Conservation (phyloP, 1,140 invertebrate species). For the Aradophagus sp. region DNA sequence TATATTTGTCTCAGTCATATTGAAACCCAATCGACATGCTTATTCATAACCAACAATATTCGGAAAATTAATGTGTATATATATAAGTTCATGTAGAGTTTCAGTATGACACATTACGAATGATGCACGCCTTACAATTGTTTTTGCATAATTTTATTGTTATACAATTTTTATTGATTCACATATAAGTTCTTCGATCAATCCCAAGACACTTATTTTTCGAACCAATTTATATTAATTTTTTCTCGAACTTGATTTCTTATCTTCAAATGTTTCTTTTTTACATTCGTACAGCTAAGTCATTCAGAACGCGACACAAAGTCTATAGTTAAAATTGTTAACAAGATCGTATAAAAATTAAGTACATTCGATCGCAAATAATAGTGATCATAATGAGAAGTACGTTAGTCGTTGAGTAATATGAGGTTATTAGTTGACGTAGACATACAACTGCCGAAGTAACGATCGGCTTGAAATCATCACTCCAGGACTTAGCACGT, state of each 20-base stretch:
- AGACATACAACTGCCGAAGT: slow-evolving; percentile 36
- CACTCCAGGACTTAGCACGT: slow-evolving; percentile 38
- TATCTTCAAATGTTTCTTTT: not conserved
- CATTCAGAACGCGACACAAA: slow-evolving; percentile 34
- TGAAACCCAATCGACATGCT: slow-evolving; percentile 4
- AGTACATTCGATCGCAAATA: slow-evolving; percentile 28
- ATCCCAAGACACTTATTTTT: too few species aligned
- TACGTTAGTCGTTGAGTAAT: slow-evolving; percentile 38
- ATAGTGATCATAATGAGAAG: slow-evolving; percentile 28
- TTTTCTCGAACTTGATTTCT: slow-evolving; percentile 32
- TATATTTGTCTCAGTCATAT: slow-evolving; percentile 30
- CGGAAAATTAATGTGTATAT: too few species aligned
- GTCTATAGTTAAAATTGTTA: slow-evolving; percentile 36
- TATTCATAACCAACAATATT: too few species aligned
- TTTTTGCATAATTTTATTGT: too few species aligned
- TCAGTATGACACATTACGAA: too few species aligned
- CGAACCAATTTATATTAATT: too few species aligned
- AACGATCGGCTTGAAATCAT: slow-evolving; percentile 34
- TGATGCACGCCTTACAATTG: too few species aligned
- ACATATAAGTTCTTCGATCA: too few species aligned
- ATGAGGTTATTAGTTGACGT: slow-evolving; percentile 43
- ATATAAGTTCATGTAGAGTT: too few species aligned
- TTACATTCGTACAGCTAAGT: slow-evolving; percentile 10
- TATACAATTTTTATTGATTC: too few species aligned
- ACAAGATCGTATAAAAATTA: slow-evolving; percentile 33